Percentiles rank a stretch among this genome's conserved stretches.
These are phyloP conservation scores for Sparus aurata DNA, from an alignment of 2,797 vertebrate species.

Conservation along the genomic window DNA sequence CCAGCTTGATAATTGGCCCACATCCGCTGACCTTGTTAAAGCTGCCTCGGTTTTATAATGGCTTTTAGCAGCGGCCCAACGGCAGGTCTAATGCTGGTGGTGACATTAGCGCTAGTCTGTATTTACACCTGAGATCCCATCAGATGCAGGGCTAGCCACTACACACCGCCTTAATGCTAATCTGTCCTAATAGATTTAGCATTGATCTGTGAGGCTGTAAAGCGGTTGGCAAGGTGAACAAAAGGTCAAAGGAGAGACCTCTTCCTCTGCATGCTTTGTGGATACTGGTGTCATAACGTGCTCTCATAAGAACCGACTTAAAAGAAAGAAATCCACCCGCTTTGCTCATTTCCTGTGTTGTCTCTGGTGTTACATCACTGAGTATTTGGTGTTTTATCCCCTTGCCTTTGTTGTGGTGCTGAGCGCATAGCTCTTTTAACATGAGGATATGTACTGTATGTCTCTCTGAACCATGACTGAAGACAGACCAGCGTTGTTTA, in stretches of 20 bases:
- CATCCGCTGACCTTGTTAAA: slow-evolving; percentile 68
- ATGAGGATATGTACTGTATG: not conserved
- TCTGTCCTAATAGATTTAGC: slow-evolving; percentile 75
- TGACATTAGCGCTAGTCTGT: slow-evolving; percentile 70
- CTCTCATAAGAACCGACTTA: slow-evolving; percentile 21
- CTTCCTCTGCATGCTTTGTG: slow-evolving; percentile 15
- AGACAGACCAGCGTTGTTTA: not conserved
- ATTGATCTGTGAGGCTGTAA: slow-evolving; percentile 75
- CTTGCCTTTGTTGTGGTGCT: slow-evolving; percentile 1
- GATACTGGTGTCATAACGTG: not conserved
- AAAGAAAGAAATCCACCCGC: not conserved
- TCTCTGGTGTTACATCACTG: slow-evolving; percentile 11
- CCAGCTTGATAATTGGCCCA: slow-evolving; percentile 56
- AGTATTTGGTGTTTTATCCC: not conserved
- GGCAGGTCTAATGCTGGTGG: slow-evolving; percentile 47
- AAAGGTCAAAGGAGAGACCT: slow-evolving; percentile 60
- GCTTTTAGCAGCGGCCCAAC: slow-evolving; percentile 52
- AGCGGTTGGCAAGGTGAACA: slow-evolving; percentile 61
- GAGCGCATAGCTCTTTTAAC: not conserved
- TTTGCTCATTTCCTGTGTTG: slow-evolving; percentile 11
- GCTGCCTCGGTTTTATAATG: slow-evolving; percentile 69
- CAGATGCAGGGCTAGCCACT: slow-evolving; percentile 66
- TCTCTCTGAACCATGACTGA: not conserved
- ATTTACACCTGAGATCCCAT: slow-evolving; percentile 75
- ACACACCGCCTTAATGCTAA: slow-evolving; percentile 71